phyloP scores from a whole-genome alignment of 2,888 invertebrate genomes.

The Thera britannica region DNA sequence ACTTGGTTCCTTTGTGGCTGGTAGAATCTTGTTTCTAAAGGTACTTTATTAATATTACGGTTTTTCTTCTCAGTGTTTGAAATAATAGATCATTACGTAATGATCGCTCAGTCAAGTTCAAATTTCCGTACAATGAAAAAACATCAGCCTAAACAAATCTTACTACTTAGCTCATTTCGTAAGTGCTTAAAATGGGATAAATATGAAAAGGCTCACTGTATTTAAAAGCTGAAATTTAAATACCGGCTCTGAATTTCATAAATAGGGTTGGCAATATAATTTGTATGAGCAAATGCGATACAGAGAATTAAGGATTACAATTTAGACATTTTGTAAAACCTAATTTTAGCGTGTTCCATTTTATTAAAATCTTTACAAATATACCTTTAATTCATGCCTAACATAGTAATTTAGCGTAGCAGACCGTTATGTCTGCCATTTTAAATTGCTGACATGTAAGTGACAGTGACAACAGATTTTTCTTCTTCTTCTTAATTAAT shows the following conservation, averaged over 20 bases:
- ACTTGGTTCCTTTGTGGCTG: conserved; percentile 7
- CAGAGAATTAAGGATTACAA: background rate
- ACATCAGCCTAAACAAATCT: conserved; percentile 26
- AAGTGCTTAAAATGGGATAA: conserved; percentile 31
- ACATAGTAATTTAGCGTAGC: no score
- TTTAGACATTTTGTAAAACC: background rate
- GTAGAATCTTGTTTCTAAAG: background rate
- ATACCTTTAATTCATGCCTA: no score
- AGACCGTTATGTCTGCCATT: no score
- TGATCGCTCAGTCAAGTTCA: background rate
- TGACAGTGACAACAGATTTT: no score
- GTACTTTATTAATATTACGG: background rate
- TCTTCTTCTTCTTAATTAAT: no score
- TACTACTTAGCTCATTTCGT: conserved; percentile 34
- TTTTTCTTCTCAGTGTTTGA: no score
- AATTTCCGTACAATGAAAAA: background rate
- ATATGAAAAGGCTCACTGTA: conserved; percentile 25
- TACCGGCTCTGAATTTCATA: conserved; percentile 7
- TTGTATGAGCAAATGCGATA: conserved; percentile 17
- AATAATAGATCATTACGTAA: no score
- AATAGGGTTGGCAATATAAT: conserved; percentile 8
- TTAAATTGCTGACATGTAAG: no score
- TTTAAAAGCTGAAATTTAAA: conserved; percentile 26
- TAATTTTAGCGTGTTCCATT: no score
- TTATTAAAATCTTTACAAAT: no score